A percentile compares a stretch with the other conserved stretches of the same genome.
phyloP scores from a whole-genome alignment of 2,113 vertebrate genomes.

The Ploceus nigricollis region DNA sequence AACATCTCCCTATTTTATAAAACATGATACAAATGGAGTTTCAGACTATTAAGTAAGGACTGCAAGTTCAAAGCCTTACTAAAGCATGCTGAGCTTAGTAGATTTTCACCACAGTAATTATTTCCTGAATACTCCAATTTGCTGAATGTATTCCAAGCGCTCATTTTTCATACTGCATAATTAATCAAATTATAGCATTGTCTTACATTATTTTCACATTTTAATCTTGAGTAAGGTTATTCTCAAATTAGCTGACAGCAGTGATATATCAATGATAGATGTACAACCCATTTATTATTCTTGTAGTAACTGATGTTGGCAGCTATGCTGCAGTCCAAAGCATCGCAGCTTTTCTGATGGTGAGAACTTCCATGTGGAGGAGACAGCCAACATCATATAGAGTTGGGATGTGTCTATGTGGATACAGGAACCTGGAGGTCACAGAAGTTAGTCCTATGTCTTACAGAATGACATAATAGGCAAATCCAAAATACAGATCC shows the following conservation, averaged over 20 bases:
- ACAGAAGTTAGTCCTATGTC: neutral
- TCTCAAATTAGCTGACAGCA: constrained; percentile 14
- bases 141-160: constrained; percentile 39
- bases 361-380: neutral
- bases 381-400: neutral
- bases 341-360: neutral
- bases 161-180: constrained; percentile 31
- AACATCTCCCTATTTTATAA: neutral
- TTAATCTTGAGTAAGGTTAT: constrained; percentile 22
- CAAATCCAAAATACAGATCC: neutral
- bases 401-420: neutral
- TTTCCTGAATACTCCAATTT: constrained; percentile 35
- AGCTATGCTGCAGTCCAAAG: neutral
- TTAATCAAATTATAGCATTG: constrained; percentile 48
- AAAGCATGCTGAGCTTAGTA: constrained; percentile 31
- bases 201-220: constrained; percentile 49
- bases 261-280: neutral
- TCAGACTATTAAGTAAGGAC: neutral
- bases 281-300: neutral
- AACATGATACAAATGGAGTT: neutral
- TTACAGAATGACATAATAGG: neutral
- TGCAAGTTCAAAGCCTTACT: neutral
- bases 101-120: constrained; percentile 35
- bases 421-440: neutral
- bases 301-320: neutral